Percentiles rank a stretch among this genome's conserved stretches.
Evolutionary conservation across 2,888 invertebrate species (phyloP).

Genomic region (Platycnemis pennipes): DNA sequence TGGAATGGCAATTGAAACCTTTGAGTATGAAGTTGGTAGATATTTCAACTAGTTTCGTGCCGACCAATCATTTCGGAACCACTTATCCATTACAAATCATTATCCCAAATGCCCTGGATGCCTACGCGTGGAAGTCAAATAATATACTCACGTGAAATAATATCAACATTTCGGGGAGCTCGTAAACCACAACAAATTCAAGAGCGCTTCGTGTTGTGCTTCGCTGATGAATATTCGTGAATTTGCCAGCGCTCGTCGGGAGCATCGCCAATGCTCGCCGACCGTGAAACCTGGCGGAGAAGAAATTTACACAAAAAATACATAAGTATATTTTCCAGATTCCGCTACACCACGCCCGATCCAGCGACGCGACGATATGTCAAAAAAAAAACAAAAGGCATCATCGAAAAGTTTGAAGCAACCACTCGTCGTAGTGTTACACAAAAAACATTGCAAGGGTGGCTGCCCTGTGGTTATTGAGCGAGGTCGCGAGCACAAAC

Average conservation of each 20-base stretch:
- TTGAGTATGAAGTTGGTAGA: neutral
- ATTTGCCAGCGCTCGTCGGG: neutral
- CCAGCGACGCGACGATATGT: too few relatives aligned
- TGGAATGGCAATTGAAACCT: neutral
- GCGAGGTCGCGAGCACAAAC: neutral
- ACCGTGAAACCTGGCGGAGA: neutral
- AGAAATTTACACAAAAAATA: neutral
- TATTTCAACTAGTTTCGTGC: neutral
- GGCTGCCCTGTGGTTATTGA: neutral
- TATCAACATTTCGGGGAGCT: neutral
- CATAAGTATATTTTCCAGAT: too few relatives aligned
- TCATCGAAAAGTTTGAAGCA: too few relatives aligned
- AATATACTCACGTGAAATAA: neutral
- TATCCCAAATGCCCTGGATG: neutral
- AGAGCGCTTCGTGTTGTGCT: neutral
- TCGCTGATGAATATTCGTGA: neutral
- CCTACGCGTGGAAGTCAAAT: neutral
- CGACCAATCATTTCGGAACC: neutral
- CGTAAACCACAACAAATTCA: neutral
- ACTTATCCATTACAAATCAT: neutral
- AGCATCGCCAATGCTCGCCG: neutral
- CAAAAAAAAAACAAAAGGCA: too few relatives aligned
- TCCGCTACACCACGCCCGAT: too few relatives aligned
- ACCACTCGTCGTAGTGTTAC: too few relatives aligned
- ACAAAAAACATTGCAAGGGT: too few relatives aligned